A percentile compares a stretch with the other conserved stretches of the same genome.
Conservation (phyloP, 2,797 vertebrate species). For the Lacerta bilineata region DNA sequence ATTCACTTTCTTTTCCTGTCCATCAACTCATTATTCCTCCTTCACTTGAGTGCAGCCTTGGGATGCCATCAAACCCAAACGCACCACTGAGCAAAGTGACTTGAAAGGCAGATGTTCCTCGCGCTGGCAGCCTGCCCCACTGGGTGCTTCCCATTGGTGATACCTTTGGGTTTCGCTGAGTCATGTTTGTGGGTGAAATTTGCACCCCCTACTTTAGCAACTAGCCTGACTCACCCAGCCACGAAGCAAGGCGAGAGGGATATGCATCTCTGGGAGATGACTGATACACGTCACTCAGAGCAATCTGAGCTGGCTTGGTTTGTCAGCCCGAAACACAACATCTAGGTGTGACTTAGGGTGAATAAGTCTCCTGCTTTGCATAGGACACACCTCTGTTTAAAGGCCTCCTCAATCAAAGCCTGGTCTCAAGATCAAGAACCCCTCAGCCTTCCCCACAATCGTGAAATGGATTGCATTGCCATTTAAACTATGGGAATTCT, state of each 20-base stretch:
- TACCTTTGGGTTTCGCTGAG: conserved; percentile 27
- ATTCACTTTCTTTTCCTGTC: not conserved
- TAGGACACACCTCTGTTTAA: not conserved
- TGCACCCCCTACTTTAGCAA: conserved; percentile 36
- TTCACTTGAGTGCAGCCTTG: not conserved
- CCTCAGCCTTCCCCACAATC: no score
- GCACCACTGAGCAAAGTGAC: not conserved
- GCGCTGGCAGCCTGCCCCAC: not conserved
- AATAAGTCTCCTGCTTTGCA: not conserved
- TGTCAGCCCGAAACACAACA: not conserved
- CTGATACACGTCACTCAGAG: conserved; percentile 17
- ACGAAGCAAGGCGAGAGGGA: conserved; percentile 18
- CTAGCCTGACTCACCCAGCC: conserved; percentile 12
- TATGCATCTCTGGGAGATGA: conserved; percentile 16
- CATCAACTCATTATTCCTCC: not conserved
- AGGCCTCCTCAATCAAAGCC: not conserved
- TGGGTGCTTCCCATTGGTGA: not conserved
- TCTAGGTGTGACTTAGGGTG: not conserved
- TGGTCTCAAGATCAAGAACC: no score
- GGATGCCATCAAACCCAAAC: no score
- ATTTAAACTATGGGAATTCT: no score
- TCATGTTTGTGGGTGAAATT: conserved; percentile 31
- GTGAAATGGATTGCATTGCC: no score
- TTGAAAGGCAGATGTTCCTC: not conserved
- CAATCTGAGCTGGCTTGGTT: not conserved